Conservation (phyloP, 2,113 vertebrate species). For the Eulemur rufifrons region DNA sequence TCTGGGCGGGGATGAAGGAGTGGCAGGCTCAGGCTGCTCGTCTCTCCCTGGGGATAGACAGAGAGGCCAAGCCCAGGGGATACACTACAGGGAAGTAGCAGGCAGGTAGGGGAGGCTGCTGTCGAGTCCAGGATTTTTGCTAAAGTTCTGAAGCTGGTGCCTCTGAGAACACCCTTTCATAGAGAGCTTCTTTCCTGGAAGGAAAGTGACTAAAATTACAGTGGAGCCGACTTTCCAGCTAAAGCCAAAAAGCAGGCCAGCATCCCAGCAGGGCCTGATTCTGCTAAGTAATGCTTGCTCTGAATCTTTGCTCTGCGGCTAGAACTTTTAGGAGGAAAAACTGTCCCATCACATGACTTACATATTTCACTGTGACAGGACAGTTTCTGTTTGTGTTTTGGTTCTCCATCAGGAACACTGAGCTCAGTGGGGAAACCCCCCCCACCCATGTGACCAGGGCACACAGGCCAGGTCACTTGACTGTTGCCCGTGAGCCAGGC, state of each 20-base stretch:
- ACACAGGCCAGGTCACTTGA: slow-evolving; percentile 47
- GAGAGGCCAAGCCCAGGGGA: neutral
- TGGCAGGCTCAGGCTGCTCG: too few species aligned
- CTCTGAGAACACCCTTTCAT: slow-evolving; percentile 13
- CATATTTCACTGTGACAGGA: slow-evolving; percentile 53
- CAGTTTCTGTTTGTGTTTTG: slow-evolving; percentile 74
- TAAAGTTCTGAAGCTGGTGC: neutral
- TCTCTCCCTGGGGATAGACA: neutral
- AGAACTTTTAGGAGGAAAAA: slow-evolving; percentile 60
- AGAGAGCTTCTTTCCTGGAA: slow-evolving; percentile 25
- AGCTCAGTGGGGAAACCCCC: slow-evolving; percentile 69
- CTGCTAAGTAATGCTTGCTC: slow-evolving; percentile 20
- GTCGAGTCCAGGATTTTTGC: neutral
- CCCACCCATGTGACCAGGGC: slow-evolving; percentile 59
- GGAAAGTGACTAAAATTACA: neutral
- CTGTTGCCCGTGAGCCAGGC: neutral
- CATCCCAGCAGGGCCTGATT: neutral
- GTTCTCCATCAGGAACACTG: slow-evolving; percentile 28
- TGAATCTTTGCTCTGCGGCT: slow-evolving; percentile 56
- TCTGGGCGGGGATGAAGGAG: neutral
- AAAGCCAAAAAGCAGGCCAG: neutral
- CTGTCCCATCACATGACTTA: slow-evolving; percentile 63
- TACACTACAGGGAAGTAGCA: rapidly evolving
- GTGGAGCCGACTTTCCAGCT: neutral
- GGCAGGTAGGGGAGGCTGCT: neutral